Conservation (phyloP, 2,888 invertebrate genomes). For the Drosophila pseudotakahashii region DNA sequence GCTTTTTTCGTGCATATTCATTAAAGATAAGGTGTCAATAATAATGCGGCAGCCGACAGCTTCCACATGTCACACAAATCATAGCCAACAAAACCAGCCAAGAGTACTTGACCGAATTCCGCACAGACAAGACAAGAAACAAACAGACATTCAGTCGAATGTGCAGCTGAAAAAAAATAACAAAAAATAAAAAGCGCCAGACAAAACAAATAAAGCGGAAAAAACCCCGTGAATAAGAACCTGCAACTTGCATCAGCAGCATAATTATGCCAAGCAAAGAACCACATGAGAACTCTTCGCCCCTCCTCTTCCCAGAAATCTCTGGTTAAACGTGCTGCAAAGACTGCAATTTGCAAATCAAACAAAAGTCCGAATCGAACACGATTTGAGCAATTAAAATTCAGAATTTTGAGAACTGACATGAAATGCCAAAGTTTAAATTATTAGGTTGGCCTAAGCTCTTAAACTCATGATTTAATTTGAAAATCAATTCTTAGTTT, state of each 20-base stretch:
- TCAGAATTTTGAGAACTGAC: not conserved
- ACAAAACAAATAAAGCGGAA: constrained; percentile 12
- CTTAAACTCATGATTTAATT: not conserved
- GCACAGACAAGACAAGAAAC: constrained; percentile 32
- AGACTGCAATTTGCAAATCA: constrained; percentile 60
- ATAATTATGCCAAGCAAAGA: constrained; percentile 66
- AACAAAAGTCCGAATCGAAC: constrained; percentile 37
- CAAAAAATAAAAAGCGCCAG: not conserved
- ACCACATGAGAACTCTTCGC: constrained; percentile 22
- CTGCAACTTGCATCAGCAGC: constrained; percentile 30
- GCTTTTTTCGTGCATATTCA: constrained; percentile 44
- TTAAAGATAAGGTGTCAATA: constrained; percentile 76
- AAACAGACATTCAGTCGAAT: constrained; percentile 20
- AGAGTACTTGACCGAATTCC: constrained; percentile 80
- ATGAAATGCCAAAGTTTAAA: constrained; percentile 29
- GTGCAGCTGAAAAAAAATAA: constrained; percentile 20
- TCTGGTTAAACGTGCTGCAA: constrained; percentile 3
- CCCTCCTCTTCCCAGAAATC: constrained; percentile 9
- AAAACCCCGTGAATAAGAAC: not conserved
- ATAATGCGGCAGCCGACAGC: constrained; percentile 72
- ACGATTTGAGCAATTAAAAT: constrained; percentile 1
- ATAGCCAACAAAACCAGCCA: constrained; percentile 61
- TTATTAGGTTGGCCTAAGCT: not conserved
- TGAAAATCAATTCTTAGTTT: too few relatives aligned
- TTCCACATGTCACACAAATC: constrained; percentile 76